Conservation (phyloP, 2,797 vertebrate species). For the Protosalanx chinensis region DNA sequence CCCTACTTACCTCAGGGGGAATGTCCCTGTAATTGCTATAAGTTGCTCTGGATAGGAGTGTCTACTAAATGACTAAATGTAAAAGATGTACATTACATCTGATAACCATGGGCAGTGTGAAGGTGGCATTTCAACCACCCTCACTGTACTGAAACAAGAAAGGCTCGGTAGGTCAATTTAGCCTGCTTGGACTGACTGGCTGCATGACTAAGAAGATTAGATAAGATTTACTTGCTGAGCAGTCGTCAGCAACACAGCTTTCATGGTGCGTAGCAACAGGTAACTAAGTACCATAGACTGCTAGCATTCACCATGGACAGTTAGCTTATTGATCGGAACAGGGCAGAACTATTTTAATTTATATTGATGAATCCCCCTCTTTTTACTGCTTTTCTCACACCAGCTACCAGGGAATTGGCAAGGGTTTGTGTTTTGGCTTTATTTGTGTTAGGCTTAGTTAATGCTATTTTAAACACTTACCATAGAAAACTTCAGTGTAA, state of each 20-base stretch:
- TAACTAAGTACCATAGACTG: constrained; percentile 30
- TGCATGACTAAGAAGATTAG: constrained; percentile 73
- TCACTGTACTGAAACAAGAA: constrained; percentile 34
- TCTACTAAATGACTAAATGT: no score
- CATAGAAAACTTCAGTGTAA: no score
- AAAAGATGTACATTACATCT: background rate
- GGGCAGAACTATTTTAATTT: background rate
- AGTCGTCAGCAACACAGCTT: constrained; percentile 50
- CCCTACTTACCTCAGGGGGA: no score
- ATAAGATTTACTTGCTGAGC: constrained; percentile 60
- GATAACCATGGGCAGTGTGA: background rate
- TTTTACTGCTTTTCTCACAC: constrained; percentile 22
- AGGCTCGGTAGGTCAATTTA: constrained; percentile 61
- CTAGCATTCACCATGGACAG: constrained; percentile 35
- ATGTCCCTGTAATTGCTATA: no score
- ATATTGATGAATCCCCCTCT: background rate
- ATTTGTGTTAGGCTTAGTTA: background rate
- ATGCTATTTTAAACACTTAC: background rate
- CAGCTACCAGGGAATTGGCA: constrained; percentile 22
- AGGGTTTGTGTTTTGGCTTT: constrained; percentile 44
- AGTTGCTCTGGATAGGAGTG: no score
- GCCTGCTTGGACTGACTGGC: constrained; percentile 47
- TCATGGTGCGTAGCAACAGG: constrained; percentile 48
- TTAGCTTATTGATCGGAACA: constrained; percentile 19
- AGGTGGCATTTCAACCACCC: constrained; percentile 4